Conservation (phyloP, 2,113 vertebrate genomes). For the Miniopterus natalensis region DNA sequence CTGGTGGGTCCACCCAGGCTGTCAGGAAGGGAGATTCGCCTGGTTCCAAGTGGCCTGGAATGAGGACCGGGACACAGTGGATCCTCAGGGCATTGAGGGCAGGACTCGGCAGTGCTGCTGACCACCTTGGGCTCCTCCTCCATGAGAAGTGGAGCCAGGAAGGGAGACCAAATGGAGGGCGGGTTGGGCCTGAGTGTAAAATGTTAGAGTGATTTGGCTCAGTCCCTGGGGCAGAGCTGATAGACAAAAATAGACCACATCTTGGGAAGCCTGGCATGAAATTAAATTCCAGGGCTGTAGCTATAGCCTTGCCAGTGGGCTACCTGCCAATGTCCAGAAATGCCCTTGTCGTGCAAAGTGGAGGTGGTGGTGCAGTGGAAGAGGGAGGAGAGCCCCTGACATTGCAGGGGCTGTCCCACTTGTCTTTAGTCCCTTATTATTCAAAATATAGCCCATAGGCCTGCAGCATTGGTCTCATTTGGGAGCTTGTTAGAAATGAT, state of each 20-base stretch:
- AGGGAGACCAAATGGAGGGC: neutral
- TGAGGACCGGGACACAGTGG: neutral
- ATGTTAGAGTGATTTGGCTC: conserved; percentile 30
- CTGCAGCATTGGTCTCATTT: neutral
- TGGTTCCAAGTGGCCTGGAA: neutral
- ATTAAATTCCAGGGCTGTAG: conserved; percentile 56
- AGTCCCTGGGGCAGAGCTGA: conserved; percentile 39
- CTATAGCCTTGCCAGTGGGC: neutral
- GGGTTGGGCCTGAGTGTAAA: neutral
- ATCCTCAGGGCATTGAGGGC: neutral
- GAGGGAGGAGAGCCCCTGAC: neutral
- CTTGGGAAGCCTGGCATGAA: conserved; percentile 59
- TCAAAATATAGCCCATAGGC: neutral
- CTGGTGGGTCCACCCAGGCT: neutral
- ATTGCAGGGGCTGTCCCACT: neutral
- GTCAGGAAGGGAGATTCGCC: neutral
- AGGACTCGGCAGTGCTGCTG: neutral
- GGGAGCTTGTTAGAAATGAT: neutral
- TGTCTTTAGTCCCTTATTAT: neutral
- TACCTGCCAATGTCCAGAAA: conserved; percentile 47
- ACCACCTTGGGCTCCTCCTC: neutral
- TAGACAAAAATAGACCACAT: conserved; percentile 55
- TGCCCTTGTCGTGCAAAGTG: neutral
- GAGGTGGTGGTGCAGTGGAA: neutral
- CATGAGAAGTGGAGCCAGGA: neutral